Conservation (phyloP, 2,113 vertebrate genomes). For the Protomyctophum bolini region DNA sequence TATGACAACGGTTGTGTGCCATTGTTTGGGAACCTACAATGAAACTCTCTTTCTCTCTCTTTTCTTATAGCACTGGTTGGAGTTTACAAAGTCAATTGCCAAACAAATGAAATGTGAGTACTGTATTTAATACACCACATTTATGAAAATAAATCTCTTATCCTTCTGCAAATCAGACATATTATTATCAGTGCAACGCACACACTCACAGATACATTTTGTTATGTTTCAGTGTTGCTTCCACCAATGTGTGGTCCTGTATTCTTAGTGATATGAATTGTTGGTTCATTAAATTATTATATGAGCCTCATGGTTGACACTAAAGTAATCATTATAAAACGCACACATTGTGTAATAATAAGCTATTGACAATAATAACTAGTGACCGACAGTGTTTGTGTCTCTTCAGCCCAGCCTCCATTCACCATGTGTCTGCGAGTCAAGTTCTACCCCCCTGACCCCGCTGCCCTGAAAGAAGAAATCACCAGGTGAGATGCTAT, state of each 20-base stretch:
- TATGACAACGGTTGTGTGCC: too few relatives aligned
- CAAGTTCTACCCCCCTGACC: slow-evolving; percentile 97
- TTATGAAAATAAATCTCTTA: too few relatives aligned
- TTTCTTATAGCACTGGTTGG: slow-evolving; percentile 94
- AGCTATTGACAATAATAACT: background rate
- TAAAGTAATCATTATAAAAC: background rate
- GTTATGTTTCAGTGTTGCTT: too few relatives aligned
- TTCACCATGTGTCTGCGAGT: slow-evolving; percentile 99
- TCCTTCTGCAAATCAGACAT: too few relatives aligned
- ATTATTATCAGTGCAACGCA: too few relatives aligned
- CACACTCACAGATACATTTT: too few relatives aligned
- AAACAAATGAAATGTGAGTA: slow-evolving; percentile 98
- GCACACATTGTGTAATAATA: background rate
- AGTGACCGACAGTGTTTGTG: background rate
- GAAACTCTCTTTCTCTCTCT: slow-evolving; percentile 40
- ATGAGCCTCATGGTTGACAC: too few relatives aligned
- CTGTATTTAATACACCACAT: background rate
- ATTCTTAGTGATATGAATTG: too few relatives aligned
- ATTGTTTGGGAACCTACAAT: background rate
- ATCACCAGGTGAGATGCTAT: slow-evolving; percentile 88
- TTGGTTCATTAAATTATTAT: too few relatives aligned
- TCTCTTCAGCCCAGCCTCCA: slow-evolving; percentile 89
- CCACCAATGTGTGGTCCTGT: too few relatives aligned
- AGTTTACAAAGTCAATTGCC: slow-evolving; percentile 94
- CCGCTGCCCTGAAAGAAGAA: slow-evolving; percentile 94